Conservation (phyloP, 2,888 invertebrate species). For the Leptopterna dolabrata region DNA sequence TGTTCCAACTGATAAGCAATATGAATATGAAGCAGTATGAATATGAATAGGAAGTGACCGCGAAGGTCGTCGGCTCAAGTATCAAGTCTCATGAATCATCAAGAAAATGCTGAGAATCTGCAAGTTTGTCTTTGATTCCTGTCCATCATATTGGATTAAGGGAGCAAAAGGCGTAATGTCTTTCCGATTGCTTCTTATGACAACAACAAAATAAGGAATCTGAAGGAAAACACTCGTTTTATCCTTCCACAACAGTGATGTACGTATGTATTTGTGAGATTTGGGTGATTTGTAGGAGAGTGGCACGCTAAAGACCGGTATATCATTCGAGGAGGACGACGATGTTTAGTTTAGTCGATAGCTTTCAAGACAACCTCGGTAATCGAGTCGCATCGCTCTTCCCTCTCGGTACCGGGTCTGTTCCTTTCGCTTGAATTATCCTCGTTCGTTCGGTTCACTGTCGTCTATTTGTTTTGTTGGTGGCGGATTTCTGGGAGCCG, state of each 20-base stretch:
- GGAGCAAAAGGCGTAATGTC: no score
- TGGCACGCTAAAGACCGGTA: background rate
- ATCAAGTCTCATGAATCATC: no score
- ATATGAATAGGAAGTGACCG: no score
- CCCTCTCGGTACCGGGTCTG: background rate
- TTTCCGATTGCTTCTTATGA: no score
- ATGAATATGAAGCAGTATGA: no score
- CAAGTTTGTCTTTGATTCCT: no score
- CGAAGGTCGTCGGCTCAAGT: no score
- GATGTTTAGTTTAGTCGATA: constrained; percentile 8
- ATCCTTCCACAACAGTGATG: background rate
- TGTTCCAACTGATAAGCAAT: no score
- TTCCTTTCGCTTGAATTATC: background rate
- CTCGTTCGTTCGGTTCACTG: background rate
- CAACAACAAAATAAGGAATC: background rate
- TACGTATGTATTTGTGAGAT: background rate
- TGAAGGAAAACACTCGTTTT: background rate
- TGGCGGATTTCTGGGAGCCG: background rate
- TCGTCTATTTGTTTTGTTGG: background rate
- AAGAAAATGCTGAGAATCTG: no score
- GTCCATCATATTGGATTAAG: no score
- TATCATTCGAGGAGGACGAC: background rate
- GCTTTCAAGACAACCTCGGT: background rate
- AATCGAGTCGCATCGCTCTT: background rate
- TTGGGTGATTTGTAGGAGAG: background rate